Evolutionary conservation across 37 sponge, comb jelly and placozoan species (phyloP), one percentile per base, ranked within the genome.

Genomic region (Lycopodina hypogea): DNA sequence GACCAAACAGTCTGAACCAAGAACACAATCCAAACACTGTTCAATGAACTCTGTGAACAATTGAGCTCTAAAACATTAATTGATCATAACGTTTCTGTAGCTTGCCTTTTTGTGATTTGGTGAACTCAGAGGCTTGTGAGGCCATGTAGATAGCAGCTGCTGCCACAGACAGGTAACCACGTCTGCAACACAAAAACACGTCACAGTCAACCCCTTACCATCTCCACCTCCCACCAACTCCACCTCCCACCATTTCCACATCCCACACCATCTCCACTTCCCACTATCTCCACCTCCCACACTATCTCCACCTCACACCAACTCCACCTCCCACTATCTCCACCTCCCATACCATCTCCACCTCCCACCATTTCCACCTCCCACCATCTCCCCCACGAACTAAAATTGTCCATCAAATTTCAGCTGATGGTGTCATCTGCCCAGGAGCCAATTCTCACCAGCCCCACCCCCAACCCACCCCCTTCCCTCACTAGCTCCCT

Each of bases 81-180:
- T n/a, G n/a, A n/a, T n/a, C n/a, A n/a, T n/a, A n/a, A n/a, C n/a
- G n/a, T 29, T 60, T 60, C 61, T 60, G 29, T 15, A 12, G 48
- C 48, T 45, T 45, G 48, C 94, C 94, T 92, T 93, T 96, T 60
- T 93, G 90, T 29, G 93, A 83, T 38, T 93, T 96, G 81, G 93
- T 96, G 28, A 42, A 53, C 0, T 87, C 86, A 2, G 96, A 89
- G 8, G 96, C 93, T 69, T 90, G 93, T 28, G 94, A 96, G n/a
- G 96, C 96, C 86, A 96, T 87, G 71, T 95, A 95, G 21, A 97
- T 95, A 41, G 99, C 96, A 45, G 99, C 99, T 39, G 99, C 96
- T 48, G 96, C 89, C 23, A 97, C 85, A 17, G 99, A 96, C 40
- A 89, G 78, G 39, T 92, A 95, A 30, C 89, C 89, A 22, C 90